Evolutionary conservation across 2,888 invertebrate species (phyloP).

Genomic region (Hemithea aestivaria): DNA sequence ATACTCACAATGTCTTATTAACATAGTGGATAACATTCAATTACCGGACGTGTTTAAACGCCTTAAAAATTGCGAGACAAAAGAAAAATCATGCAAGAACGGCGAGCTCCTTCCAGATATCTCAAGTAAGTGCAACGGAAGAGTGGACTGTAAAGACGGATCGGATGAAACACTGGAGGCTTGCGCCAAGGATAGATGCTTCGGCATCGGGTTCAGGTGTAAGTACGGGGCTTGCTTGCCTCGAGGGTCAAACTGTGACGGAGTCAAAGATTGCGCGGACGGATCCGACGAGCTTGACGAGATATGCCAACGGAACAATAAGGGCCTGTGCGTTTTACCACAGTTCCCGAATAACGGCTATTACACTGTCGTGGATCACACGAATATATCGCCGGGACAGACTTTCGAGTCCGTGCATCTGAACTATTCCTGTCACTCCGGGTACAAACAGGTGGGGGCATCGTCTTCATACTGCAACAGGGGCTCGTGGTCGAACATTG

Average conservation of each 20-base stretch:
- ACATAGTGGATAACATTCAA: slow-evolving; percentile 1
- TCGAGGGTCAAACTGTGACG: slow-evolving; percentile 10
- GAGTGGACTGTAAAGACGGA: slow-evolving; percentile 15
- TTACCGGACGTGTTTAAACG: background rate
- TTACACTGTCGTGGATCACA: slow-evolving; percentile 7
- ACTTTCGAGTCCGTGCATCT: slow-evolving; percentile 8
- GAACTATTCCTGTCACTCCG: slow-evolving; percentile 12
- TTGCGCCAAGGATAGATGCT: slow-evolving; percentile 12
- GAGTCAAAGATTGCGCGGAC: slow-evolving; percentile 9
- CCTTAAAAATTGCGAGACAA: slow-evolving; percentile 6
- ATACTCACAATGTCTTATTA: slow-evolving; percentile 2
- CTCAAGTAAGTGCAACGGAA: slow-evolving; percentile 10
- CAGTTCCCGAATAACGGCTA: slow-evolving; percentile 11
- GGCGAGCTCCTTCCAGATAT: slow-evolving; percentile 4
- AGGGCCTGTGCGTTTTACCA: slow-evolving; percentile 14
- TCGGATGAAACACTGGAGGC: slow-evolving; percentile 15
- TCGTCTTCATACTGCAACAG: slow-evolving; percentile 6
- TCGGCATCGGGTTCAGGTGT: slow-evolving; percentile 10
- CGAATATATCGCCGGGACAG: slow-evolving; percentile 9
- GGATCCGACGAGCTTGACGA: slow-evolving; percentile 11
- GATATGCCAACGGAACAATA: slow-evolving; percentile 9
- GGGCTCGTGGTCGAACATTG: slow-evolving; percentile 7
- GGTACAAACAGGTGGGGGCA: slow-evolving; percentile 8
- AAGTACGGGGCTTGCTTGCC: slow-evolving; percentile 16
- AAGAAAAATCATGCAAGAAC: slow-evolving; percentile 11